Conservation (phyloP, 1,140 invertebrate genomes). For the Trichonephila inaurata region DNA sequence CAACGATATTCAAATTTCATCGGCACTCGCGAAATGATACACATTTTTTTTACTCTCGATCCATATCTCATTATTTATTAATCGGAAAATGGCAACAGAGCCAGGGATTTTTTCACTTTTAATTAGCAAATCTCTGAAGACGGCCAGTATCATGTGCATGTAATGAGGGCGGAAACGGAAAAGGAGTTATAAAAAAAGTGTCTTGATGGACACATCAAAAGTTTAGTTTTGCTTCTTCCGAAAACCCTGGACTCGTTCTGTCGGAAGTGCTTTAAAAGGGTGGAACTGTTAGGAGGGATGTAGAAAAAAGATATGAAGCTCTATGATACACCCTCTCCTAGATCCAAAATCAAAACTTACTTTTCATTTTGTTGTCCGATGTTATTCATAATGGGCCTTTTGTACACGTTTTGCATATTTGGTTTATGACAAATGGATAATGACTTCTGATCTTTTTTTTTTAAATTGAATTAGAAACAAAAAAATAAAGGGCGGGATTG, state of each 20-base stretch:
- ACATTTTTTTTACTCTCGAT: neutral
- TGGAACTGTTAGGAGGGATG: neutral
- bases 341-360: neutral
- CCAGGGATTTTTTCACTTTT: neutral
- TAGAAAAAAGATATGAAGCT: neutral
- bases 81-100: neutral
- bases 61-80: neutral
- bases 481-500: neutral
- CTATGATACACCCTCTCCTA: neutral
- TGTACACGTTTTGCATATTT: neutral
- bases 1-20: neutral
- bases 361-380: neutral
- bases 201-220: neutral
- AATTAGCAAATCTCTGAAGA: neutral
- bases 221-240: neutral
- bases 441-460: too few species aligned
- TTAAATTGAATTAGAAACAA: neutral
- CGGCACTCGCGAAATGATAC: neutral
- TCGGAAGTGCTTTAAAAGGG: neutral
- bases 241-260: neutral
- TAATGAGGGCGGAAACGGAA: slow-evolving; percentile 10
- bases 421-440: neutral
- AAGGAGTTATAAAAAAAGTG: neutral
- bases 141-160: neutral
- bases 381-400: neutral